phyloP scores from a whole-genome alignment of 2,888 invertebrate genomes.

The Hypomecis atomaria region DNA sequence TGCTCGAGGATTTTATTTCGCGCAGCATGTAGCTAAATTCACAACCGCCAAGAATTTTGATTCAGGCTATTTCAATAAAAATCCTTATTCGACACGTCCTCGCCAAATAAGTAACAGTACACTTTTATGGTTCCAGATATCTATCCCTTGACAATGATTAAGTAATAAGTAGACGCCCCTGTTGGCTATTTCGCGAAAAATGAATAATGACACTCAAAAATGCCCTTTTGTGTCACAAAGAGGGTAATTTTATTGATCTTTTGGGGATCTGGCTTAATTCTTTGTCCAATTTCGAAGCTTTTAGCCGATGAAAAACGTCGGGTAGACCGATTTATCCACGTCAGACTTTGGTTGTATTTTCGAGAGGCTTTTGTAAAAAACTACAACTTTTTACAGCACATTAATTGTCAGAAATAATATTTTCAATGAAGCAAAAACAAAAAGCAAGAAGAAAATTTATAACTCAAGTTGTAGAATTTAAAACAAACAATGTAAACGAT shows the following conservation, averaged over 20 bases:
- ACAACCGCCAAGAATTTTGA: too few species aligned
- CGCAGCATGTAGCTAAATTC: too few species aligned
- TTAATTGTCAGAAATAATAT: neutral
- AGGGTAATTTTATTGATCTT: slow-evolving; percentile 40
- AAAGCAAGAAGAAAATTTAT: too few species aligned
- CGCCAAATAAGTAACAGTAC: too few species aligned
- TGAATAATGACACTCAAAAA: slow-evolving; percentile 38
- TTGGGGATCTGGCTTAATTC: slow-evolving; percentile 21
- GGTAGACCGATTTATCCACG: slow-evolving; percentile 14
- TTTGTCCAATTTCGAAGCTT: slow-evolving; percentile 20
- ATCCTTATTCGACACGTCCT: too few species aligned
- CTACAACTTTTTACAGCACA: neutral
- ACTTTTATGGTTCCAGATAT: neutral
- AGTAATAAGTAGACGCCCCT: slow-evolving; percentile 40
- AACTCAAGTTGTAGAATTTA: too few species aligned
- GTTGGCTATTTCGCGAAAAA: slow-evolving; percentile 42
- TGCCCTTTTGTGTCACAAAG: slow-evolving; percentile 32
- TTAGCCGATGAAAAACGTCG: slow-evolving; percentile 8
- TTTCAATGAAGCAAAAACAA: neutral
- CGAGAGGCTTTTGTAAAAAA: neutral
- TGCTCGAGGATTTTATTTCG: too few species aligned
- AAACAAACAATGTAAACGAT: too few species aligned
- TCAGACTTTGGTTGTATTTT: slow-evolving; percentile 1
- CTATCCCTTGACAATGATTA: slow-evolving; percentile 46
- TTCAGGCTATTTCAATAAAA: too few species aligned